Evolutionary conservation across 1,140 invertebrate species (phyloP), one percentile per base, ranked within the genome.

Genomic region (Gryon sp.): DNA sequence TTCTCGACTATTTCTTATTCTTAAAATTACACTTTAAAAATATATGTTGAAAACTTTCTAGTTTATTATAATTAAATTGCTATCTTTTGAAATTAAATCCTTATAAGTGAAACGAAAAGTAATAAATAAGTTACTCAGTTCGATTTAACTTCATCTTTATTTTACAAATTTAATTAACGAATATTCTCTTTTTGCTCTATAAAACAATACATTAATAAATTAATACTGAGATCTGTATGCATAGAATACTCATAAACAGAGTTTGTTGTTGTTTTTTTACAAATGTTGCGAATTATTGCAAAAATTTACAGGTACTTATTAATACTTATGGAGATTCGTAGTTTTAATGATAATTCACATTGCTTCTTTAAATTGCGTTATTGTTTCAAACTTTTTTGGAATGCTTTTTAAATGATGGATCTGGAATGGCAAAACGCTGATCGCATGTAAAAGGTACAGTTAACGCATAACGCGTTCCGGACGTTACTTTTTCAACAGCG

Each of bases 361-460:
- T 7, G 7, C 7, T 22, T 2, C n/a, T 26, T 18, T 20, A 15
- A 38, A 38, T 30, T 30, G 15, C 9, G 34, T 8, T 26, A 16
- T 7, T 40, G 15, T 22, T 48, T 72, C 65, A 78, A 22, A 46
- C 18, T 7, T 74, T 52, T 66, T 80, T 80, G 0, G 50, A 30
- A 43, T 14, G 18, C 59, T 59, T 70, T 6, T 68, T 69, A 26
- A 83, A 76, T 15, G 20, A 82, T 4, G 92, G 92, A 87, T 94
- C 92, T 19, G 89, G 81, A 79, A 93, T 93, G 12, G 90, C 90
- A 78, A 89, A 90, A 38, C 90, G 87, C 40, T 86, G 81, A 86
- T 97, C 92, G 90, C 96, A 97, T 3, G 95, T 96, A 83, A 97
- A 97, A 53, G 95, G 95, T 41, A 97, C 91, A 0, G 94, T 96